Evolutionary conservation across 2,888 invertebrate genomes (phyloP).

Genomic region (Mechanitis mazaeus): DNA sequence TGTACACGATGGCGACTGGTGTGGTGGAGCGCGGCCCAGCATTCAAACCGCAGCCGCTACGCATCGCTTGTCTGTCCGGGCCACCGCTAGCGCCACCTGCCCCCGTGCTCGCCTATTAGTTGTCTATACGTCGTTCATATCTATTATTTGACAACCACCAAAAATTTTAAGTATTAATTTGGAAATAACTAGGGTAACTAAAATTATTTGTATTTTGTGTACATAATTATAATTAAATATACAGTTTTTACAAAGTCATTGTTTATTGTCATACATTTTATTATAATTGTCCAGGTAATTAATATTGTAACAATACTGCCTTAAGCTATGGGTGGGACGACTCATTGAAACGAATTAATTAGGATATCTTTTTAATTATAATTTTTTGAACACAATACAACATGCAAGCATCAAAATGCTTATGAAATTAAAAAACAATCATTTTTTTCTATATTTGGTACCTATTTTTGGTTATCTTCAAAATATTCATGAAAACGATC

Average conservation of each 20-base stretch:
- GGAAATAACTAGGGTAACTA: slow-evolving; percentile 5
- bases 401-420: slow-evolving; percentile 77
- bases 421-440: slow-evolving; percentile 73
- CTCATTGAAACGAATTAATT: slow-evolving; percentile 38
- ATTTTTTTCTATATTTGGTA: slow-evolving; percentile 74
- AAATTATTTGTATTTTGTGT: slow-evolving; percentile 1
- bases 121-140: neutral
- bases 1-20: slow-evolving; percentile 49
- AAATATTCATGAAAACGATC: slow-evolving; percentile 70
- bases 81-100: slow-evolving; percentile 31
- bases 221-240: slow-evolving; percentile 13
- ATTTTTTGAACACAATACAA: slow-evolving; percentile 78
- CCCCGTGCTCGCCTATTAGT: slow-evolving; percentile 11
- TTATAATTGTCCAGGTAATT: slow-evolving; percentile 28
- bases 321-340: slow-evolving; percentile 26
- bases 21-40: slow-evolving; percentile 43
- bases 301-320: slow-evolving; percentile 27
- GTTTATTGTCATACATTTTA: slow-evolving; percentile 30
- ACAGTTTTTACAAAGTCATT: slow-evolving; percentile 24
- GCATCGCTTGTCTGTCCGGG: slow-evolving; percentile 47
- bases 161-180: slow-evolving; percentile 1
- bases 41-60: slow-evolving; percentile 41
- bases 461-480: slow-evolving; percentile 75
- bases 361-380: slow-evolving; percentile 71
- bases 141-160: neutral